Conservation (phyloP, 53 echinoderm and acorn worm species). For the Holothuria leucospilota region DNA sequence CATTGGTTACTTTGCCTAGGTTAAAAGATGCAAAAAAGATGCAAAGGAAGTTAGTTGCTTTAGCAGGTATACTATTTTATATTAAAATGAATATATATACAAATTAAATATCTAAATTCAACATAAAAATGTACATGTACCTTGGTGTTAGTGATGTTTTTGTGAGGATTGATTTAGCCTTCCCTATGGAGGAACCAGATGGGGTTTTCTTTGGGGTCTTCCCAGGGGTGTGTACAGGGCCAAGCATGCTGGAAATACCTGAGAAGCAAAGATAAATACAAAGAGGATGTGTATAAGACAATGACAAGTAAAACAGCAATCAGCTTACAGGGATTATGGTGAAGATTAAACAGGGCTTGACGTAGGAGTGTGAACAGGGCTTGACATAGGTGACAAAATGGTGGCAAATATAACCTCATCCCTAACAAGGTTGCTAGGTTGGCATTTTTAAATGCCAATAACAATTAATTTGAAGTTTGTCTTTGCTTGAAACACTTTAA, state of each 20-base stretch:
- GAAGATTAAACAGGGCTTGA: neutral
- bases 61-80: neutral
- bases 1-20: too few species aligned
- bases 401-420: too few species aligned
- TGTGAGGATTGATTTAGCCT: slow-evolving; percentile 83
- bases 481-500: too few species aligned
- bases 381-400: neutral
- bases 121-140: slow-evolving; percentile 50
- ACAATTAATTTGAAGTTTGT: too few species aligned
- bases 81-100: neutral
- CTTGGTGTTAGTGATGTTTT: slow-evolving; percentile 93
- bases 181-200: slow-evolving; percentile 80
- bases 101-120: too few species aligned
- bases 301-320: too few species aligned
- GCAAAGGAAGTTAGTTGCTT: neutral
- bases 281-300: slow-evolving; percentile 15
- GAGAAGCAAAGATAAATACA: slow-evolving; percentile 22
- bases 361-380: neutral
- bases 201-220: slow-evolving; percentile 85
- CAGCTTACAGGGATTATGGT: neutral
- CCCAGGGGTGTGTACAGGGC: slow-evolving; percentile 78
- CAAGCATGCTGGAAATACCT: slow-evolving; percentile 83
- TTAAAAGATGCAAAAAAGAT: neutral
- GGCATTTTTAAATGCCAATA: too few species aligned
- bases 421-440: too few species aligned